Base-by-base conservation (phyloP, 2,888 invertebrate genomes). In the Gymnoscelis rufifasciata region DNA sequence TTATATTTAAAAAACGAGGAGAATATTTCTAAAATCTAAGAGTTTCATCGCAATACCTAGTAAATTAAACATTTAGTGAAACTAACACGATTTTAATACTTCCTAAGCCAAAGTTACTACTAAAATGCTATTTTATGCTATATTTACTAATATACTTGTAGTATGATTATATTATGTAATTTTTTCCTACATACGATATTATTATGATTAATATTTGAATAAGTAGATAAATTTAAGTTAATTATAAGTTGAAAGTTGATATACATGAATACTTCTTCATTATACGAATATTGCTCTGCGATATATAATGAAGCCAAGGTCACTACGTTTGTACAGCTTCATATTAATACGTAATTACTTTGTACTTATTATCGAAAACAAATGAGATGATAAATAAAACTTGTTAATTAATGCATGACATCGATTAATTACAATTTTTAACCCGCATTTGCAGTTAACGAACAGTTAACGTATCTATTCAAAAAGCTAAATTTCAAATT, bases 11-110 rank as follows among this genome's bases (percentile, higher is more conserved):
- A 40, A 10, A 29, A 42, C 40, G n/a, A 38, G 23, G 1, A 19
- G 10, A 28, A 38, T 45, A 13, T 31, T 36, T 56, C 51, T 60
- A 60, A 45, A 39, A 15, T 43, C 57, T 59, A 57, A 43, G 45
- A 50, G 38, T 43, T 43, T 46, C 37, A 44, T 52, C 46, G 48
- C 42, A 44, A 45, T 45, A 45, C 40, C 31, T 48, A 40, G 12
- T 48, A 35, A 36, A 2, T 38, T 5, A 42, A 38, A 42, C 19
- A 19, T 19, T 19, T 19, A 3, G 19, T 19, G 3, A 3, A 3
- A 19, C 5, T 19, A 19, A 19, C 19, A 19, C 2, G 19, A n/a
- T n/a, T n/a, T n/a, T n/a, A n/a, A n/a, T n/a, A n/a, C n/a, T n/a
- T n/a, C n/a, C n/a, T n/a, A n/a, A n/a, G n/a, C n/a, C n/a, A n/a